Evolutionary conservation across 1,140 invertebrate species (phyloP), one percentile per base, ranked within the genome.

Genomic region (Acromyrmex charruanus): DNA sequence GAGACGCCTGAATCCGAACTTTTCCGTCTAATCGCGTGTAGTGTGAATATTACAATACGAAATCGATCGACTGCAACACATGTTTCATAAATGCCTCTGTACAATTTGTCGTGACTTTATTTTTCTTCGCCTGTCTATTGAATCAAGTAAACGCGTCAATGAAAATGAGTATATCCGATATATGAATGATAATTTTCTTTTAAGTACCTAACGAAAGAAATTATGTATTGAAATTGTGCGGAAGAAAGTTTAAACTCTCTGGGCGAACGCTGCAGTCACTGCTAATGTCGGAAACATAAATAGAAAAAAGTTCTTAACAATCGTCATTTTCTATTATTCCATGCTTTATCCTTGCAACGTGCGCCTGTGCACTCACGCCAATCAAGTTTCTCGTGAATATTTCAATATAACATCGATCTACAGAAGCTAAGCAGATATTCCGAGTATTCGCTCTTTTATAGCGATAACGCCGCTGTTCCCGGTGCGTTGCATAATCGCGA

Each of bases 331-430:
- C 55, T 74, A 31, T 84, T 61, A 63, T 28, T 75, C 21, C 18
- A 14, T 21, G 35, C 51, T 82, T 82, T 74, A 75, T 31, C 55
- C 80, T 84, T 84, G 69, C 14, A 44, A 81, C 53, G n/a, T 25
- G 31, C 53, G 65, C n/a, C 14, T 59, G 53, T 59, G 69, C 69
- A 61, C 35, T 75, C 55, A 61, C 28, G 69, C 69, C 69, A 75
- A 87, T 87, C 58, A 59, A 69, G 55, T 28, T 35, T 39, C 63
- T 65, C 35, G n/a, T 87, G 39, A 87, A 87, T 85, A 85, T 87
- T 87, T 85, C 86, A 87, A 87, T 85, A 77, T 44, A 66, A 1
- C 21, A 85, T 87, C 80, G 80, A 85, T 85, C 80, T 86, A 71
- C 59, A 31, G 21, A 68, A 82, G 18, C 68, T 14, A 84, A 84